These are phyloP conservation scores for Bilobella aurantiaca DNA, from an alignment of 1,140 invertebrate genomes.

Conservation along the genomic window DNA sequence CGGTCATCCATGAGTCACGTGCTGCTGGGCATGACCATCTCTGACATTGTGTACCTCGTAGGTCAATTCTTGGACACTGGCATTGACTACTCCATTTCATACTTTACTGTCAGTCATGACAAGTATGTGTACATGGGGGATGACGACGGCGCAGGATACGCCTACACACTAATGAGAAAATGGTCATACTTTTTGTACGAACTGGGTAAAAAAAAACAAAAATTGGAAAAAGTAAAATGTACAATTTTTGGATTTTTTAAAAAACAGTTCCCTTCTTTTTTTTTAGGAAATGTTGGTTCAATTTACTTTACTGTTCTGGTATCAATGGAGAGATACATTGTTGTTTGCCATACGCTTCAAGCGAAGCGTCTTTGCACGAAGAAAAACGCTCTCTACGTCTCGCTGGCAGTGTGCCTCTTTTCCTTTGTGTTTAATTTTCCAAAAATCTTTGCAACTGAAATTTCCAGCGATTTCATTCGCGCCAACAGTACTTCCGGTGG, in stretches of 20 bases:
- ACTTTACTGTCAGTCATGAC: not conserved
- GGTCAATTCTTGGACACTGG: not conserved
- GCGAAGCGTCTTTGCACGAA: not conserved
- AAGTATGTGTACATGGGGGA: not conserved
- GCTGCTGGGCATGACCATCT: conserved; percentile 74
- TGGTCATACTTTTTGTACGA: not conserved
- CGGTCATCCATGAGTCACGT: conserved; percentile 85
- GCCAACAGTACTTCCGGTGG: not conserved
- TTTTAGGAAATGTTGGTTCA: not conserved
- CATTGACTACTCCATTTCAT: not conserved
- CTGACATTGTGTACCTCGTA: conserved; percentile 57
- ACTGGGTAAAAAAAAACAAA: not conserved
- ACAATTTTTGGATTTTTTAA: no score
- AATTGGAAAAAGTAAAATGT: no score
- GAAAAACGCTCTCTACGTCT: not conserved
- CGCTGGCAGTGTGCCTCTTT: not conserved
- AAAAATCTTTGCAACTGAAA: not conserved
- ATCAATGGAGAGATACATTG: conserved; percentile 1
- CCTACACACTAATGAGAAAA: not conserved
- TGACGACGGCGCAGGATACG: not conserved
- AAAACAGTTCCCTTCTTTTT: no score
- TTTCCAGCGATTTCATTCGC: not conserved
- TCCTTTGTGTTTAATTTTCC: not conserved
- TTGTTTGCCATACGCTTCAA: not conserved
- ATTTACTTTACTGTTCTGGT: not conserved